These are phyloP conservation scores for Dryoscopus gambensis DNA, from an alignment of 2,113 vertebrate species.

Conservation along the genomic window DNA sequence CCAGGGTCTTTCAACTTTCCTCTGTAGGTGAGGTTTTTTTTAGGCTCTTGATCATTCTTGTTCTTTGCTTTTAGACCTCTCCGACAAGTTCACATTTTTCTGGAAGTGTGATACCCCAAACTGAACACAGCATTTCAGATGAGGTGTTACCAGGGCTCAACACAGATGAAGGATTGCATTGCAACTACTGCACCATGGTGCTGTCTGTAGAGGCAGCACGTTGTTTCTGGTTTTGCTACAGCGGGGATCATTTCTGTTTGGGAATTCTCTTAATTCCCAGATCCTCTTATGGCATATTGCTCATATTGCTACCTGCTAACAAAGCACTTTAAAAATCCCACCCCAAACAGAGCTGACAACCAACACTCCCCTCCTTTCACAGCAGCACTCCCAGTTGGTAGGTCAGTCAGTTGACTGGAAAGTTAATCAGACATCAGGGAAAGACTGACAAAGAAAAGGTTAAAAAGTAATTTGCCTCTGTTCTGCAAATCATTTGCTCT, in stretches of 20 bases:
- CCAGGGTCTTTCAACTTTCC: slow-evolving; percentile 4
- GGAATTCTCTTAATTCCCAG: not conserved
- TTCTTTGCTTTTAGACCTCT: slow-evolving; percentile 4
- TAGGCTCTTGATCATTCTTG: slow-evolving; percentile 1
- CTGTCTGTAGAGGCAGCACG: not conserved
- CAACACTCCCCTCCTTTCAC: not conserved
- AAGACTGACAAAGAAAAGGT: slow-evolving; percentile 47
- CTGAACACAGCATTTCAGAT: not conserved
- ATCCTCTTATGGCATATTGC: not conserved
- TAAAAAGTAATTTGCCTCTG: slow-evolving; percentile 42
- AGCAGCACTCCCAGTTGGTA: not conserved
- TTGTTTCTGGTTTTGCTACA: not conserved
- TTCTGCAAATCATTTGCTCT: slow-evolving; percentile 53
- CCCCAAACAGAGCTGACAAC: not conserved
- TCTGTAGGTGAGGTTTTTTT: not conserved
- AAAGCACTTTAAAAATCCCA: not conserved
- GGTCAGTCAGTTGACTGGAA: slow-evolving; percentile 35
- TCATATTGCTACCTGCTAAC: slow-evolving; percentile 1
- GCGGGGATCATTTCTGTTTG: not conserved
- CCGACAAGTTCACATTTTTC: not conserved
- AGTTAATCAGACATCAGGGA: slow-evolving; percentile 30
- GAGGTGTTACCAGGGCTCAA: not conserved
- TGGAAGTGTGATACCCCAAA: not conserved
- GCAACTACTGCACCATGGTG: not conserved
- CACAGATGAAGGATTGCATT: not conserved